Evolutionary conservation across 2,888 invertebrate genomes (phyloP).

Genomic region (Allolobophora icterica): DNA sequence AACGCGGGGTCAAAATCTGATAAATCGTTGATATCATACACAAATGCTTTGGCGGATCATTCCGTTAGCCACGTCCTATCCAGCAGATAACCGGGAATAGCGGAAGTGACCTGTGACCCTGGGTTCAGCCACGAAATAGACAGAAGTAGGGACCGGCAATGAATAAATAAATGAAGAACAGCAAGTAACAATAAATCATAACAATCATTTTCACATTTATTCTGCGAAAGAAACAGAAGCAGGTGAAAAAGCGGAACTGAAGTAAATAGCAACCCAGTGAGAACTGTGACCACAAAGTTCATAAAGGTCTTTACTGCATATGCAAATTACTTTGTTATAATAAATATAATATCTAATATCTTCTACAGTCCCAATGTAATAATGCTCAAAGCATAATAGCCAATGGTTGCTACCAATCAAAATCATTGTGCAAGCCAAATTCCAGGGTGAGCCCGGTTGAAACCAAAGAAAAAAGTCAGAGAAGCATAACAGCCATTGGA

Average conservation of each 20-base stretch:
- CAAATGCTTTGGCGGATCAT: background rate
- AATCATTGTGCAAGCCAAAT: too few relatives aligned
- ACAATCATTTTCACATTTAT: background rate
- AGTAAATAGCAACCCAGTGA: background rate
- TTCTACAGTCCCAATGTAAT: too few relatives aligned
- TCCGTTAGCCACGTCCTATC: background rate
- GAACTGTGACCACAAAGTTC: too few relatives aligned
- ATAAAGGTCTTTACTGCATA: too few relatives aligned
- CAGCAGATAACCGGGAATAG: background rate
- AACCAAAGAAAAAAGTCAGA: too few relatives aligned
- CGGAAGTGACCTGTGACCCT: background rate
- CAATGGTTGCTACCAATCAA: too few relatives aligned
- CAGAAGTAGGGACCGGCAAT: background rate
- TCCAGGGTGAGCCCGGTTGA: too few relatives aligned
- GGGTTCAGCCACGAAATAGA: background rate
- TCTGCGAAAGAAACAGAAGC: background rate
- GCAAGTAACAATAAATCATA: background rate
- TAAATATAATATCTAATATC: too few relatives aligned
- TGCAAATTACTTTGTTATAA: too few relatives aligned
- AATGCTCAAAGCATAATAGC: too few relatives aligned
- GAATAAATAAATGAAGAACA: background rate
- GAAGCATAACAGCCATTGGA: too few relatives aligned
- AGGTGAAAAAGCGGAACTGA: background rate
- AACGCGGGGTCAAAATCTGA: background rate
- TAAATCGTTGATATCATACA: background rate